Evolutionary conservation across 2,888 invertebrate species (phyloP), one percentile per base, ranked within the genome.

Genomic region (Myopa testacea): DNA sequence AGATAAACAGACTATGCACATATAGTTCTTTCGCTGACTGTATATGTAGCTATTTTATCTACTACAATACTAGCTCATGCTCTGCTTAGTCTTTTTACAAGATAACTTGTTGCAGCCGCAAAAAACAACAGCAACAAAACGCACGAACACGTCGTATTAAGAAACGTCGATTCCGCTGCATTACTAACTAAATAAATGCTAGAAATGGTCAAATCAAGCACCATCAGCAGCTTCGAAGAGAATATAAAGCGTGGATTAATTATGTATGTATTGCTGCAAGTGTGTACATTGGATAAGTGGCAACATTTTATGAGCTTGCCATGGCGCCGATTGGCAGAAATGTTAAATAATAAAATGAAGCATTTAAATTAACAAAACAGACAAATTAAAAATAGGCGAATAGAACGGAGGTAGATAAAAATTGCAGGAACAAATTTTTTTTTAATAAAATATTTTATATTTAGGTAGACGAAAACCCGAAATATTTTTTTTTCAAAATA

Each of bases 251-350:
- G 37, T 38, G 65, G 38, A 65, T 65, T 12, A 38, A 65, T 4
- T 37, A 65, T 14, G 16, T 14, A 38, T 14, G 0, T 38, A 65
- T 26, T 4, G 62, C 34, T 8, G 62, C 26, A 5, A 26, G 12
- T 26, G 8, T 12, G n/a, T 6, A 5, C 16, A 58, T 2, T 5
- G 19, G 16, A 58, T n/a, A 62, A 62, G 62, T 62, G 62, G 62
- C 62, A 62, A 62, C 26, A 62, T 26, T 62, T 62, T 62, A 62
- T 62, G 62, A 62, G 26, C 62, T 10, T n/a, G 26, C 26, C 62
- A 19, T 26, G 26, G 26, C 26, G 62, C 26, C 62, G 10, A n/a
- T 4, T 1, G 26, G 26, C 19, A 60, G 12, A 19, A 60, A 60
- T 16, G 19, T 19, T 60, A 60, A 60, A 16, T 60, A 60, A 19